These are phyloP conservation scores for Corythoichthys intestinalis DNA, from an alignment of 2,113 vertebrate genomes.

Conservation along the genomic window DNA sequence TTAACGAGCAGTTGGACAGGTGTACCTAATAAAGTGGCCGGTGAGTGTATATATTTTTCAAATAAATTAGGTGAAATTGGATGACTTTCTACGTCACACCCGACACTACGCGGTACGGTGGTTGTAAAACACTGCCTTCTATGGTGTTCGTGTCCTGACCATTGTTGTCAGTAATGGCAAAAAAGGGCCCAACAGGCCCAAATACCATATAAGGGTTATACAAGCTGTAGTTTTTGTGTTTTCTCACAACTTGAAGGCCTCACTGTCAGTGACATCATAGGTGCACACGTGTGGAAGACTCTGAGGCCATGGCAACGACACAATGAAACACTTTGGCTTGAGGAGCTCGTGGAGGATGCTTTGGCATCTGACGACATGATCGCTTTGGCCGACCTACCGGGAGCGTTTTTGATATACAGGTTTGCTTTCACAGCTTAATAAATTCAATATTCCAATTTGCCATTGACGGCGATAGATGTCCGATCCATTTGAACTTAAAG, in stretches of 20 bases:
- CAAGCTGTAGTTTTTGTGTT: background rate
- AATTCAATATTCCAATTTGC: background rate
- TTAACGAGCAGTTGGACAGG: no score
- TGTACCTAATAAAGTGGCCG: no score
- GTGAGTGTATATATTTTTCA: no score
- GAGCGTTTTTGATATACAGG: constrained; percentile 72
- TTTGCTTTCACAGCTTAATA: constrained; percentile 14
- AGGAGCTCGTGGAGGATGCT: constrained; percentile 53
- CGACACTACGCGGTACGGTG: no score
- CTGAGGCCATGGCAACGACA: constrained; percentile 54
- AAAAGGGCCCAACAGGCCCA: no score
- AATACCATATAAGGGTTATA: background rate
- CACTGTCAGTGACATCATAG: constrained; percentile 33
- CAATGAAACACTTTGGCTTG: constrained; percentile 53
- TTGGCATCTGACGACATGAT: constrained; percentile 57
- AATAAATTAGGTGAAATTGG: no score
- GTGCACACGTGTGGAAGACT: constrained; percentile 55
- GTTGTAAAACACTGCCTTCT: no score
- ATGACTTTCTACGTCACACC: no score
- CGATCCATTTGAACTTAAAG: no score
- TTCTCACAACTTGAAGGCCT: background rate
- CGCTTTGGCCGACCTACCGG: constrained; percentile 64
- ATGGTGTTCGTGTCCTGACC: no score
- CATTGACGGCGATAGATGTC: no score
- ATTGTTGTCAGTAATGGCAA: no score